These are phyloP conservation scores for Scolanthus callimorphus DNA, from an alignment of 92 coral and sea anemone species.

Conservation along the genomic window DNA sequence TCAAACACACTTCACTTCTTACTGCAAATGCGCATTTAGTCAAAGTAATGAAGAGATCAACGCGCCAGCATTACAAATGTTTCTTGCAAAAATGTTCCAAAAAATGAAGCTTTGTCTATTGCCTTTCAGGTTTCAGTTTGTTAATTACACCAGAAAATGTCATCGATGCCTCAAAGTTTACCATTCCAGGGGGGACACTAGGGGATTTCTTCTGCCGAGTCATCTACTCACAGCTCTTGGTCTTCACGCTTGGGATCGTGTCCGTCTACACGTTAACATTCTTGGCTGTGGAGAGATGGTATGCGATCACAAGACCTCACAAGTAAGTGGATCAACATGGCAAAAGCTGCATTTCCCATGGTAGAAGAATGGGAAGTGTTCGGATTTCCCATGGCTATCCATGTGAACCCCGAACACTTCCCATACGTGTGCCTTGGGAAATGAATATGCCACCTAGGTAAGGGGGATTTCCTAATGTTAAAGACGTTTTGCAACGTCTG, in stretches of 20 bases:
- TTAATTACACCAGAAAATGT: slow-evolving; percentile 44
- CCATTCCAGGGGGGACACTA: slow-evolving; percentile 16
- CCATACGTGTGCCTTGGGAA: no score
- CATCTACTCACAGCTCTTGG: slow-evolving; percentile 52
- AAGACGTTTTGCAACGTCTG: no score
- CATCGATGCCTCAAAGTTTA: slow-evolving; percentile 21
- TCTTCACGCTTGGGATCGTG: slow-evolving; percentile 66
- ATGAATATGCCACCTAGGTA: no score
- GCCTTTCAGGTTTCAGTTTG: slow-evolving; percentile 31
- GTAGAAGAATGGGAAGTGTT: no score
- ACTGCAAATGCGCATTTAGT: slow-evolving; percentile 24
- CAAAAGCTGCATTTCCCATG: no score
- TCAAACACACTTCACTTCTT: slow-evolving; percentile 10
- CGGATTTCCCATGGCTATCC: no score
- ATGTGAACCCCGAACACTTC: no score
- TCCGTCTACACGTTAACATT: slow-evolving; percentile 72
- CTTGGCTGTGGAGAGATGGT: slow-evolving; percentile 83
- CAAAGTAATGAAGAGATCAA: no score
- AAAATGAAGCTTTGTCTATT: background rate
- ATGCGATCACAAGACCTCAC: slow-evolving; percentile 65
- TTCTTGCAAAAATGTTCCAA: background rate
- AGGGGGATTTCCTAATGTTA: no score
- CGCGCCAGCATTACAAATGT: background rate
- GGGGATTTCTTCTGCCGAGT: slow-evolving; percentile 45
- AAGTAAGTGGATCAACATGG: no score